Percentiles rank a stretch among this genome's conserved stretches.
These are phyloP conservation scores for Cerceris rybyensis DNA, from an alignment of 2,888 invertebrate species.

Conservation along the genomic window DNA sequence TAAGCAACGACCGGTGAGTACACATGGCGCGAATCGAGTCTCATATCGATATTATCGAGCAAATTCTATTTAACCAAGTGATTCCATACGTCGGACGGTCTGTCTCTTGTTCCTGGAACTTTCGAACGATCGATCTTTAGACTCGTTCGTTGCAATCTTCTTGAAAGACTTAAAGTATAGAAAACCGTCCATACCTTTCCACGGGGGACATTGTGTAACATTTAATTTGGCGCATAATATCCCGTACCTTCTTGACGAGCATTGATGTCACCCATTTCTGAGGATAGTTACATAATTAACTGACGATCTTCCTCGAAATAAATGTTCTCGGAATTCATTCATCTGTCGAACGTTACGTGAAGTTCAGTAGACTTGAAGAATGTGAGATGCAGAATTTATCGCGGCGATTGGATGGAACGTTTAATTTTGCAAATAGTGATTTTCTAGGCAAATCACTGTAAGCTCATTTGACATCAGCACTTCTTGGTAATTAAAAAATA, in stretches of 20 bases:
- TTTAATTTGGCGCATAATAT: slow-evolving; percentile 28
- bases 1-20: slow-evolving; percentile 1
- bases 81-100: slow-evolving; percentile 18
- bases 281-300: slow-evolving; percentile 36
- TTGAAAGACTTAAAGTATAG: slow-evolving; percentile 7
- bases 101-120: slow-evolving; percentile 5
- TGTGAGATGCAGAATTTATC: background rate
- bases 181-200: slow-evolving; percentile 11
- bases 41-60: slow-evolving; percentile 36
- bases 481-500: too few species aligned
- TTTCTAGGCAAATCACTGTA: too few species aligned
- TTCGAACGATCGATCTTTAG: slow-evolving; percentile 10
- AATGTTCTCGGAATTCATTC: slow-evolving; percentile 17
- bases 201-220: slow-evolving; percentile 39
- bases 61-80: slow-evolving; percentile 58
- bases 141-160: background rate
- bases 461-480: too few species aligned
- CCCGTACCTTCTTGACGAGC: slow-evolving; percentile 27
- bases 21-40: slow-evolving; percentile 2
- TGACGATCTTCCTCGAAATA: slow-evolving; percentile 9
- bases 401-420: background rate
- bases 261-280: slow-evolving; percentile 52
- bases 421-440: too few species aligned
- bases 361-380: background rate
- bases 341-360: background rate